Evolutionary conservation across 2,113 vertebrate species (phyloP), one percentile per base, ranked within the genome.

Genomic region (human): DNA sequence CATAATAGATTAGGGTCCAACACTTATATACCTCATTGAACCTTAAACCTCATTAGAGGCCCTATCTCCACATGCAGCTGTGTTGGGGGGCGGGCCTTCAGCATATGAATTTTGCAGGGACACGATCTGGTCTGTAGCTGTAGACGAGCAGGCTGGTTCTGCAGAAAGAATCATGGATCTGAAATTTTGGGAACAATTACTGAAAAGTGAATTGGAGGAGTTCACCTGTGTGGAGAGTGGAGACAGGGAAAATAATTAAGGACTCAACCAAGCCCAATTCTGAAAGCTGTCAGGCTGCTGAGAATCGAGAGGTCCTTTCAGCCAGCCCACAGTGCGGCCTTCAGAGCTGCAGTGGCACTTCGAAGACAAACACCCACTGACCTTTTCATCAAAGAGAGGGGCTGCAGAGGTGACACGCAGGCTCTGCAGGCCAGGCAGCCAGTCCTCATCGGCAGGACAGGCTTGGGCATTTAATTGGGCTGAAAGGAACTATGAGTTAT

Each of bases 301-400:
- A 25, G 50, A 14, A 4, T 6, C 2, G 8, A 70, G 30, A 55
- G 50, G 43, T 6, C 72, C 27, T 13, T 1, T 18, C 70, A 23
- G 48, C 25, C 27, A 11, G 35, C 25, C 52, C 52, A 0, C 8
- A 0, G 7, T 0, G 8, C 3, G 11, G 75, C 61, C 84, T 45
- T 55, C 20, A 16, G 55, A 1, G 3, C 45, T 3, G 43, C 8
- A 3, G 73, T 3, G 55, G 64, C 59, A 55, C 64, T 78, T 23
- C 72, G 92, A 32, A 57, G 4, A 13, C 92, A 32, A 43, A 40
- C n/a, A 38, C 55, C 38, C 52, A 0, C 30, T 90, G 94, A 94
- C 92, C 93, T 96, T 95, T 88, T 64, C 84, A 48, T 94, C 68
- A 52, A 45, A 90, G 27, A 64, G 78, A 17, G 48, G 72, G 22